Evolutionary conservation across 2,797 vertebrate species (phyloP).

Genomic region (Argentina silus): DNA sequence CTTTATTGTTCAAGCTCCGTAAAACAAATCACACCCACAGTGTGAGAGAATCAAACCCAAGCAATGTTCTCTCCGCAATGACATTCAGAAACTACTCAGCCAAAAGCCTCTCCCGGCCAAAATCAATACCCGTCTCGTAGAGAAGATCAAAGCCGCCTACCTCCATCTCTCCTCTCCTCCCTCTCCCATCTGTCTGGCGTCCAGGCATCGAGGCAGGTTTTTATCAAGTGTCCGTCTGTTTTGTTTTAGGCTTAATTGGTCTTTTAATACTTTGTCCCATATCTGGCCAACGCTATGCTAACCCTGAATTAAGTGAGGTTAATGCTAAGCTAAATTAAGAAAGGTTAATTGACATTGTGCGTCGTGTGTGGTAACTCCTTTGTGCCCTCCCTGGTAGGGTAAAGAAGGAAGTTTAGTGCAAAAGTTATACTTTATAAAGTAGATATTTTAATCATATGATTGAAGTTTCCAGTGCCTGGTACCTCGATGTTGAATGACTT

Average conservation of each 20-base stretch:
- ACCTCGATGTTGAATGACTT: too few species aligned
- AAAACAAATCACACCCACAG: background rate
- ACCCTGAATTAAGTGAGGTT: slow-evolving; percentile 29
- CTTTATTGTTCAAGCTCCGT: slow-evolving; percentile 3
- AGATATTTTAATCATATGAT: too few species aligned
- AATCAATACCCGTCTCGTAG: slow-evolving; percentile 61
- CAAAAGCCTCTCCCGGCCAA: slow-evolving; percentile 51
- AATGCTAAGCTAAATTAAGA: too few species aligned
- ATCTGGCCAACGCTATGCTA: slow-evolving; percentile 31
- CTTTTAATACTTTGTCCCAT: slow-evolving; percentile 36
- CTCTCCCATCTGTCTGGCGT: slow-evolving; percentile 27
- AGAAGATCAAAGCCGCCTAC: too few species aligned
- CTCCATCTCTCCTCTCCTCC: too few species aligned
- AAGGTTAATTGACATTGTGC: slow-evolving; percentile 61
- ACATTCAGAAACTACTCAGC: slow-evolving; percentile 60
- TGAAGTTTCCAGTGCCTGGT: too few species aligned
- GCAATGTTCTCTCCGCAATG: slow-evolving; percentile 34
- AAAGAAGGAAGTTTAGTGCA: background rate
- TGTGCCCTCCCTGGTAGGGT: background rate
- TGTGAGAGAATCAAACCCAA: too few species aligned
- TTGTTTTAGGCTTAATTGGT: slow-evolving; percentile 27
- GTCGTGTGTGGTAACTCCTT: background rate
- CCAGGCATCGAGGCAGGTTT: background rate
- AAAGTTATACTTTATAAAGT: background rate
- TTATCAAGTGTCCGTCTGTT: slow-evolving; percentile 32